These are phyloP conservation scores for Sebastes schlegelii DNA, from an alignment of 2,113 vertebrate species.

Conservation along the genomic window DNA sequence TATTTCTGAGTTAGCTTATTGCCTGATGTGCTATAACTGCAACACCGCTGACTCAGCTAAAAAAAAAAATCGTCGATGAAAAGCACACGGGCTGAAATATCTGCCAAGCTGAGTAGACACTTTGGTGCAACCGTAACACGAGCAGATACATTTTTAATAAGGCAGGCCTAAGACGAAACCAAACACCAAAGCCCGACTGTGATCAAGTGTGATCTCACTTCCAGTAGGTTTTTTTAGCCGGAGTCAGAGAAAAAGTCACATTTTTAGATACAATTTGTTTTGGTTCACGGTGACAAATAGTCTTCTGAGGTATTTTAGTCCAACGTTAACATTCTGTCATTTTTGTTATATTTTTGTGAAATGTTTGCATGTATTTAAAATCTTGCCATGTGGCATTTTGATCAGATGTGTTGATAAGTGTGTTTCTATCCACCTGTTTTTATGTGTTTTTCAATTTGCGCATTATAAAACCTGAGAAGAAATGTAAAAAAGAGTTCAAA, in stretches of 20 bases:
- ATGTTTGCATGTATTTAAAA: background rate
- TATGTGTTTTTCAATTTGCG: background rate
- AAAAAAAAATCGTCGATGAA: conserved; percentile 12
- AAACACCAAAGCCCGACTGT: conserved; percentile 40
- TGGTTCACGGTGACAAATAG: background rate
- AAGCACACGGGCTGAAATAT: conserved; percentile 23
- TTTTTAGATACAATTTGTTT: background rate
- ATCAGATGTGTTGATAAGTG: background rate
- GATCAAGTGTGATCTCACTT: conserved; percentile 47
- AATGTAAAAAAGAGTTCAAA: background rate
- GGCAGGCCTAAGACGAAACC: conserved; percentile 39
- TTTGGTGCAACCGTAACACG: conserved; percentile 44
- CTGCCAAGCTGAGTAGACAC: conserved; percentile 33
- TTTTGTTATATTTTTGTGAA: background rate
- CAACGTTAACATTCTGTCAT: background rate
- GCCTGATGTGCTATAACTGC: background rate
- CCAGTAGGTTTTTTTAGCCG: background rate
- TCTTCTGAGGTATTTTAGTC: background rate
- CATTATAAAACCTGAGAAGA: background rate
- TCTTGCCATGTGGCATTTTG: background rate
- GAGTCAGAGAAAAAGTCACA: background rate
- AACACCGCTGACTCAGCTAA: conserved; percentile 33
- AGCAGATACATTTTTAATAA: conserved; percentile 66
- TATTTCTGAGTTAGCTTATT: conserved; percentile 16
- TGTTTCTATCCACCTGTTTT: background rate